A percentile compares a stretch with the other conserved stretches of the same genome.
Evolutionary conservation across 2,113 vertebrate species (phyloP).

Genomic region (Mus pahari): DNA sequence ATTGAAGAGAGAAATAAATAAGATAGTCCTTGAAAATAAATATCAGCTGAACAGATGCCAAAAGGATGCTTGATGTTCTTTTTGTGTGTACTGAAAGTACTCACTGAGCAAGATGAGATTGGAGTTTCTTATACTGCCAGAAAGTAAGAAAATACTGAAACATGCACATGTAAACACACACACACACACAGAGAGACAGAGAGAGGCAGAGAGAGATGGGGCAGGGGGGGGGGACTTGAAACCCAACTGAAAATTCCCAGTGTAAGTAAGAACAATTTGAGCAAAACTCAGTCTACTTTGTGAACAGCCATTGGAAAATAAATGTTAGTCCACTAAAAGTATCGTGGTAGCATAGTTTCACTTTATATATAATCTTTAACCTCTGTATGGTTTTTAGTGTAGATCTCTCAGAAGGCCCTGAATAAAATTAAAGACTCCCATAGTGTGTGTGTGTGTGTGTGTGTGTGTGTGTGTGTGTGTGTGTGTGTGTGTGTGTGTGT

Average conservation of each 20-base stretch:
- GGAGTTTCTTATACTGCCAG: background rate
- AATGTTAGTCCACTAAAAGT: background rate
- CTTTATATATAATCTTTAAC: background rate
- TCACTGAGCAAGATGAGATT: background rate
- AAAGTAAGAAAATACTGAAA: background rate
- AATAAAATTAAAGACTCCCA: background rate
- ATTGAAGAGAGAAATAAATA: background rate
- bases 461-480: no score
- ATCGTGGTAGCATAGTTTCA: background rate
- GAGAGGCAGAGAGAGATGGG: no score
- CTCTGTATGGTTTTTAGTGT: background rate
- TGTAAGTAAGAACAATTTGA: background rate
- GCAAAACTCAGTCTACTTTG: background rate
- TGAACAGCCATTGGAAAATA: background rate
- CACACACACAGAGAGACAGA: background rate
- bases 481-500: no score
- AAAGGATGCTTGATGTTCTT: background rate
- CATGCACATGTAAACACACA: background rate
- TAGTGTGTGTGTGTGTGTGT: no score
- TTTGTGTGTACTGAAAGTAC: background rate
- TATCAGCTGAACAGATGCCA: background rate
- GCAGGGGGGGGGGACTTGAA: background rate
- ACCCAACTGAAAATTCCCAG: background rate
- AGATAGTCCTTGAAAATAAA: background rate
- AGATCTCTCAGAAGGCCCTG: background rate